phyloP scores from a whole-genome alignment of 2,888 invertebrate species.

The Anorthoa munda region DNA sequence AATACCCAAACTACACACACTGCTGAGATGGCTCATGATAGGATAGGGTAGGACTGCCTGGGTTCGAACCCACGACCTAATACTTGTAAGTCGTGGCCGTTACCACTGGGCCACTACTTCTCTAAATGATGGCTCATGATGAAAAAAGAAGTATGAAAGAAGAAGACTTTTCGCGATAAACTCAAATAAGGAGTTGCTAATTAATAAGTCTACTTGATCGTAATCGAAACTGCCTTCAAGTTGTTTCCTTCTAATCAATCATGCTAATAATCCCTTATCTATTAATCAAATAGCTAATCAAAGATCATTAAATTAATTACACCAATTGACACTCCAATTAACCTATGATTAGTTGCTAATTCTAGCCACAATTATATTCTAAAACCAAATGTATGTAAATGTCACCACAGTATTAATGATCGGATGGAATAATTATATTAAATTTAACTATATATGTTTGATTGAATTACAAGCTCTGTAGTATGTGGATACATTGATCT shows the following conservation, averaged over 20 bases:
- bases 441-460: not conserved
- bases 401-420: not conserved
- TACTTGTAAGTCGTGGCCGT: too few relatives aligned
- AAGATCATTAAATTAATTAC: not conserved
- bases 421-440: not conserved
- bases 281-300: not conserved
- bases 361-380: conserved; percentile 2
- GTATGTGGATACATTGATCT: not conserved
- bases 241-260: not conserved
- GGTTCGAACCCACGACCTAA: too few relatives aligned
- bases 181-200: too few relatives aligned
- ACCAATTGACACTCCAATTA: not conserved
- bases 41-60: too few relatives aligned
- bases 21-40: too few relatives aligned
- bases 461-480: not conserved
- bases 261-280: too few relatives aligned
- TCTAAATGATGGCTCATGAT: too few relatives aligned
- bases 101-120: too few relatives aligned
- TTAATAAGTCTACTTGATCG: too few relatives aligned
- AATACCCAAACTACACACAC: too few relatives aligned
- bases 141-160: too few relatives aligned
- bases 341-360: not conserved
- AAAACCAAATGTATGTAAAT: conserved; percentile 18
- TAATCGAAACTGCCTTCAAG: not conserved
- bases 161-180: too few relatives aligned